Evolutionary conservation across 2,113 vertebrate genomes (phyloP).

Genomic region (Suncus etruscus): DNA sequence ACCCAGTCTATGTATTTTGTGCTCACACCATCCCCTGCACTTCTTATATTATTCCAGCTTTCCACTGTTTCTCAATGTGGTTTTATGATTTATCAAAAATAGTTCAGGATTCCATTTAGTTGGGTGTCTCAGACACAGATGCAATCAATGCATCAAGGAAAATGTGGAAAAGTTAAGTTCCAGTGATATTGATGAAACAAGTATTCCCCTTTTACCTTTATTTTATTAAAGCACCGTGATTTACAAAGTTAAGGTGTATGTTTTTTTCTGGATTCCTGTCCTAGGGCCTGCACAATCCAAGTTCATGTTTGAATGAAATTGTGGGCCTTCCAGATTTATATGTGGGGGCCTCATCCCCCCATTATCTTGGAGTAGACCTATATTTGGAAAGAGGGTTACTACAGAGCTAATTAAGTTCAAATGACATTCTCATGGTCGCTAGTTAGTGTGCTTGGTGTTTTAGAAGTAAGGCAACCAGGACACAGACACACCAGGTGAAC

Average conservation of each 20-base stretch:
- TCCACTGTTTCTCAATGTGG: not conserved
- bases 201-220: too few relatives aligned
- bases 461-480: not conserved
- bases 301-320: too few relatives aligned
- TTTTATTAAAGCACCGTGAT: too few relatives aligned
- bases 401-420: not conserved
- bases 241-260: too few relatives aligned
- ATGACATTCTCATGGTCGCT: not conserved
- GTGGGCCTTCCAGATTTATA: not conserved
- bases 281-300: too few relatives aligned
- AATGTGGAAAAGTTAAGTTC: not conserved
- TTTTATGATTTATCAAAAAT: not conserved
- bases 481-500: not conserved
- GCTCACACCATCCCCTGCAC: not conserved
- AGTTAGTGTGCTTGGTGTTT: not conserved
- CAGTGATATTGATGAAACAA: not conserved
- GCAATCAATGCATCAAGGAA: not conserved
- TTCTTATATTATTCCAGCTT: not conserved
- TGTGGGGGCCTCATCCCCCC: too few relatives aligned
- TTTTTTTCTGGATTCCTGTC: too few relatives aligned
- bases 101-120: not conserved
- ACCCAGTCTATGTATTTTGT: too few relatives aligned
- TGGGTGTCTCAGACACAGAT: not conserved
- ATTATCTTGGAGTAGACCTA: not conserved
- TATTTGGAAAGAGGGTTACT: conserved; percentile 2